Evolutionary conservation across 1,140 invertebrate genomes (phyloP).

Genomic region (Drosophila ironensis): DNA sequence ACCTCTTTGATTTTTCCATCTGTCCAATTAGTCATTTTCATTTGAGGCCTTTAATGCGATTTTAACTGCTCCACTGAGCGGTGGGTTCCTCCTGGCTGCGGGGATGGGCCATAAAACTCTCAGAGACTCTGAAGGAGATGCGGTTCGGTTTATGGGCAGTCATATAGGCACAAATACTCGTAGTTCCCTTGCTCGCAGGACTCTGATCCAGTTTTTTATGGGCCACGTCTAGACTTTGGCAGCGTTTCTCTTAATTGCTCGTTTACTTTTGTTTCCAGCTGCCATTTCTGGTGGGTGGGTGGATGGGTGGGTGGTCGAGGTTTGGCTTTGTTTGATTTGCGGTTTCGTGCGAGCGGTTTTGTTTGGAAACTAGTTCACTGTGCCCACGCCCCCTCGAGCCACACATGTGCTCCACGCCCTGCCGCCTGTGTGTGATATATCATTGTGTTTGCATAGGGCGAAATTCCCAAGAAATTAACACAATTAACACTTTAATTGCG

Average conservation of each 20-base stretch:
- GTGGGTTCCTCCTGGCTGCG: too few species aligned
- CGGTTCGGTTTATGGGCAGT: conserved; percentile 40
- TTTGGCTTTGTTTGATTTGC: conserved; percentile 35
- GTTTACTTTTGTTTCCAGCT: conserved; percentile 46
- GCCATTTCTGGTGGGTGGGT: conserved; percentile 27
- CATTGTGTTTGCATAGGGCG: conserved; percentile 22
- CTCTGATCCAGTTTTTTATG: conserved; percentile 45
- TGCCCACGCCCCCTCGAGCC: not conserved
- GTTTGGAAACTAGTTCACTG: conserved; percentile 20
- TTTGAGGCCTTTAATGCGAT: conserved; percentile 59
- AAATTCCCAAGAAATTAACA: conserved; percentile 76
- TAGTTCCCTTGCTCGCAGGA: conserved; percentile 41
- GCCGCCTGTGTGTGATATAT: not conserved
- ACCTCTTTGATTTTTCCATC: conserved; percentile 63
- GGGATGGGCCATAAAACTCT: conserved; percentile 50
- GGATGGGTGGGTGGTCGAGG: conserved; percentile 26
- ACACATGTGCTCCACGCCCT: not conserved
- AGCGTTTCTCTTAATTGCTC: conserved; percentile 57
- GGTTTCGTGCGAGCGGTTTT: not conserved
- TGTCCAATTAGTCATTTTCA: conserved; percentile 78
- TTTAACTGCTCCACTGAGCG: conserved; percentile 57
- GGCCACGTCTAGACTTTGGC: conserved; percentile 55
- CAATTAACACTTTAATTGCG: conserved; percentile 78
- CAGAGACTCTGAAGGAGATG: conserved; percentile 19
- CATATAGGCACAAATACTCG: conserved; percentile 54